Conservation (phyloP, 2,797 vertebrate genomes). For the Lacerta bilineata region DNA sequence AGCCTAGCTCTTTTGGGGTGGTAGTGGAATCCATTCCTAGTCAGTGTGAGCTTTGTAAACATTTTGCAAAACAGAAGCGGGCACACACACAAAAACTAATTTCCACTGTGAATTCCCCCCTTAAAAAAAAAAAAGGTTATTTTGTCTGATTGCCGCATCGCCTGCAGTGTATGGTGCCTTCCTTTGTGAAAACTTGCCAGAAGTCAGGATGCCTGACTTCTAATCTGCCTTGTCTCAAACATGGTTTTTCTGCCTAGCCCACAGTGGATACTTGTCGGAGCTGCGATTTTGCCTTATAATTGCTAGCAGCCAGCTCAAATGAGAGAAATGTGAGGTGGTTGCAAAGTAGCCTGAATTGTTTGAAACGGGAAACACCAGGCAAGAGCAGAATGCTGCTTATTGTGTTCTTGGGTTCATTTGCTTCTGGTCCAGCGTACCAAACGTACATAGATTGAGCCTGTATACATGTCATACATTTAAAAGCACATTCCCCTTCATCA, state of each 20-base stretch:
- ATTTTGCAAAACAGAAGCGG: no score
- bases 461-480: no score
- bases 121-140: background rate
- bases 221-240: background rate
- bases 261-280: background rate
- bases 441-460: background rate
- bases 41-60: no score
- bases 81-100: background rate
- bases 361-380: background rate
- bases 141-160: background rate
- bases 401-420: background rate
- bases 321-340: background rate
- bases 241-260: constrained; percentile 11
- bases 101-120: background rate
- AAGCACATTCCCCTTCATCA: no score
- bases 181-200: background rate
- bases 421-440: background rate
- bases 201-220: background rate
- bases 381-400: background rate
- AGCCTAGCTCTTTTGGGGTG: no score
- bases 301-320: background rate
- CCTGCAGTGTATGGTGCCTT: background rate
- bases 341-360: background rate
- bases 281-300: background rate
- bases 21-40: no score